Conservation (phyloP, 2,888 invertebrate genomes). For the Himalopsyche tibetana region DNA sequence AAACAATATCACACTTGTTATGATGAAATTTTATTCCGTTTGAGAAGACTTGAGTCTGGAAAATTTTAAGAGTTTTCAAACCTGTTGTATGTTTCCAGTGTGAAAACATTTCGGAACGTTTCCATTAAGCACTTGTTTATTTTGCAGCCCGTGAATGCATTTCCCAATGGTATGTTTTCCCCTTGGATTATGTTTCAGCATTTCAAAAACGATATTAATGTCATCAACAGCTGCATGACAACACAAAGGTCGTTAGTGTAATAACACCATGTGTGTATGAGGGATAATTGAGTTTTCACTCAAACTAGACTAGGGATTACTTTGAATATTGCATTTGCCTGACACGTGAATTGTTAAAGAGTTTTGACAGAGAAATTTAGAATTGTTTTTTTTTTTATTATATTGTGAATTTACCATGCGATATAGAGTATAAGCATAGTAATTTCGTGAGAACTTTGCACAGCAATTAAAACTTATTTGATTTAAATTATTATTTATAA, state of each 20-base stretch:
- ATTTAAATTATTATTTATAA: no score
- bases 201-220: conserved; percentile 3
- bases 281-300: background rate
- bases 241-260: conserved; percentile 14
- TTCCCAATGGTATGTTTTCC: background rate
- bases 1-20: no score
- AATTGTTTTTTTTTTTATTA: no score
- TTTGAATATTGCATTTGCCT: background rate
- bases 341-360: no score
- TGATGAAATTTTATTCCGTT: background rate
- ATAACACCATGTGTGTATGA: conserved; percentile 4
- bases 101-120: background rate
- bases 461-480: no score
- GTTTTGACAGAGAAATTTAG: no score
- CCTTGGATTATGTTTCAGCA: background rate
- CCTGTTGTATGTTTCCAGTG: background rate
- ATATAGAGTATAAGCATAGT: no score
- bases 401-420: no score
- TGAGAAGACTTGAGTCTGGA: background rate
- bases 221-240: conserved; percentile 26
- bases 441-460: no score
- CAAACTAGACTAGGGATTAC: conserved; percentile 11
- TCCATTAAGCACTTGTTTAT: conserved; percentile 5
- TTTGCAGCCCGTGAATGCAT: background rate
- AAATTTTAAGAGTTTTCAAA: background rate